These are phyloP conservation scores for Eupsittula cactorum DNA, from an alignment of 2,113 vertebrate species.

Conservation along the genomic window DNA sequence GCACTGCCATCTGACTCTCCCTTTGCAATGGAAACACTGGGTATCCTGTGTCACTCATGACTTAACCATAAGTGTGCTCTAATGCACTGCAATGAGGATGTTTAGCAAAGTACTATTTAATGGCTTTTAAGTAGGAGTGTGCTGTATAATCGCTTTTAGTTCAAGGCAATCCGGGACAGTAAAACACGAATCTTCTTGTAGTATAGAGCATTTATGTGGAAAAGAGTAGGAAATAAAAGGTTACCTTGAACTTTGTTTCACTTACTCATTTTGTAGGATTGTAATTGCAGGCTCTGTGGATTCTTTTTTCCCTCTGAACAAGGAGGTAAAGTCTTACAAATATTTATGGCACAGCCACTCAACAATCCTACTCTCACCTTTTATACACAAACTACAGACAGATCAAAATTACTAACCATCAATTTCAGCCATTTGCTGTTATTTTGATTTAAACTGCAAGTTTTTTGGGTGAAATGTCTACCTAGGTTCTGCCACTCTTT, in stretches of 20 bases:
- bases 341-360: constrained; percentile 4
- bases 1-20: constrained; percentile 63
- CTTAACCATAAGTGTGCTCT: constrained; percentile 80
- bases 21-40: constrained; percentile 68
- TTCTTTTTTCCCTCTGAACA: not conserved
- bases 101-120: constrained; percentile 32
- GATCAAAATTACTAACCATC: not conserved
- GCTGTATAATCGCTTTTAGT: constrained; percentile 5
- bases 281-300: constrained; percentile 11
- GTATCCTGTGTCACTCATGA: constrained; percentile 81
- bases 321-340: not conserved
- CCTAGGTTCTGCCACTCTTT: not conserved
- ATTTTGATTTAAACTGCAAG: not conserved
- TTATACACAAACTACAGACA: not conserved
- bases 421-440: not conserved
- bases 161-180: not conserved
- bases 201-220: not conserved
- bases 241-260: constrained; percentile 56
- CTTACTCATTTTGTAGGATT: constrained; percentile 38
- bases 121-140: not conserved
- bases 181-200: constrained; percentile 27
- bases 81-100: constrained; percentile 66
- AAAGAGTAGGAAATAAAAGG: constrained; percentile 29
- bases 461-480: not conserved
- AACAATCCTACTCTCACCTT: not conserved